These are phyloP conservation scores for Candidula unifasciata DNA, from an alignment of 2,888 invertebrate genomes.

Conservation along the genomic window DNA sequence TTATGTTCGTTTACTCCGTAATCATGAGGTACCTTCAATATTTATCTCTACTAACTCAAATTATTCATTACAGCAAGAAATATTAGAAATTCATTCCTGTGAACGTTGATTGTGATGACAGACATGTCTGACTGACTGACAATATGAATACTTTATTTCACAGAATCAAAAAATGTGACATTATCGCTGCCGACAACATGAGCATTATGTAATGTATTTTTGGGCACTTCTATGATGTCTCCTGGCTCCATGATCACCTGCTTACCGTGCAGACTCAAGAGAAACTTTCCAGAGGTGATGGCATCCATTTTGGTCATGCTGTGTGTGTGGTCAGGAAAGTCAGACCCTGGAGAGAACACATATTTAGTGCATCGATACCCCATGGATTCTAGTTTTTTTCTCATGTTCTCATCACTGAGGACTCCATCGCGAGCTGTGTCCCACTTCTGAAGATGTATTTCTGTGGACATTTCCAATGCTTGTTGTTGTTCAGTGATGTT, in stretches of 20 bases:
- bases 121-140: neutral
- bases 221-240: conserved; percentile 72
- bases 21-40: too few relatives aligned
- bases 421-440: conserved; percentile 64
- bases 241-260: conserved; percentile 70
- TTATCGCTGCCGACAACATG: conserved; percentile 67
- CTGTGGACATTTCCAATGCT: neutral
- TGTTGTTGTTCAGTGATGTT: neutral
- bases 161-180: conserved; percentile 72
- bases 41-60: too few relatives aligned
- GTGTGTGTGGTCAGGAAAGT: conserved; percentile 74
- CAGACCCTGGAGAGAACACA: conserved; percentile 68
- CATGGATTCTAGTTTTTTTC: conserved; percentile 65
- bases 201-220: conserved; percentile 69
- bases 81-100: neutral
- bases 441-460: conserved; percentile 69
- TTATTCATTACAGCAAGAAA: too few relatives aligned
- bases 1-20: too few relatives aligned
- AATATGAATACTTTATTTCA: conserved; percentile 52
- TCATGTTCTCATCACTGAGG: conserved; percentile 66
- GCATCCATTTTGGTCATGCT: conserved; percentile 71
- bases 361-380: conserved; percentile 69
- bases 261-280: conserved; percentile 71
- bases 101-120: neutral
- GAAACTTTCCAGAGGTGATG: conserved; percentile 69